These are phyloP conservation scores for Reticulitermes lucifugus DNA, from an alignment of 2,888 invertebrate species.

Conservation along the genomic window DNA sequence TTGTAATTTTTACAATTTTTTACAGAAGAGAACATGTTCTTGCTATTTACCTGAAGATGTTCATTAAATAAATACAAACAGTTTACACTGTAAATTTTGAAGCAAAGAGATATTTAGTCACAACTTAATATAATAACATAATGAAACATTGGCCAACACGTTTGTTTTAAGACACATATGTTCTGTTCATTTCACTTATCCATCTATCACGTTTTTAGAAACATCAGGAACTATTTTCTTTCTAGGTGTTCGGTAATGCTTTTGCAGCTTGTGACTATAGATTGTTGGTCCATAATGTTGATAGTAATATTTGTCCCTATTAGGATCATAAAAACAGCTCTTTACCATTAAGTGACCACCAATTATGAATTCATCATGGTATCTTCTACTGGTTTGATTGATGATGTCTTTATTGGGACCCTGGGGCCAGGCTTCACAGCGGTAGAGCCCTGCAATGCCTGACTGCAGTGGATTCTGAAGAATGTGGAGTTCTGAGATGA, in stretches of 20 bases:
- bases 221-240: background rate
- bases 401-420: background rate
- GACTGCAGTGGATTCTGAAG: conserved; percentile 21
- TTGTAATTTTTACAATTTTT: too few relatives aligned
- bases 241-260: background rate
- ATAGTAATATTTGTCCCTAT: background rate
- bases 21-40: too few relatives aligned
- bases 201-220: background rate
- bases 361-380: conserved; percentile 21
- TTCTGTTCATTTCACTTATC: too few relatives aligned
- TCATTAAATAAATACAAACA: too few relatives aligned
- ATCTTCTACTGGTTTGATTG: background rate
- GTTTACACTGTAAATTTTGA: too few relatives aligned
- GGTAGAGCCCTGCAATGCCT: conserved; percentile 2
- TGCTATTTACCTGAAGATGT: too few relatives aligned
- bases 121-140: too few relatives aligned
- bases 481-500: conserved; percentile 6
- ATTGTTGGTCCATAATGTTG: background rate
- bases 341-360: conserved; percentile 5
- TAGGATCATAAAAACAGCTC: background rate
- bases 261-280: background rate
- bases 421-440: conserved; percentile 29
- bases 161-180: too few relatives aligned
- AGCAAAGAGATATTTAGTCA: too few relatives aligned
- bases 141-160: too few relatives aligned